Conservation (phyloP, 2,113 vertebrate genomes). For the Malurus melanocephalus region DNA sequence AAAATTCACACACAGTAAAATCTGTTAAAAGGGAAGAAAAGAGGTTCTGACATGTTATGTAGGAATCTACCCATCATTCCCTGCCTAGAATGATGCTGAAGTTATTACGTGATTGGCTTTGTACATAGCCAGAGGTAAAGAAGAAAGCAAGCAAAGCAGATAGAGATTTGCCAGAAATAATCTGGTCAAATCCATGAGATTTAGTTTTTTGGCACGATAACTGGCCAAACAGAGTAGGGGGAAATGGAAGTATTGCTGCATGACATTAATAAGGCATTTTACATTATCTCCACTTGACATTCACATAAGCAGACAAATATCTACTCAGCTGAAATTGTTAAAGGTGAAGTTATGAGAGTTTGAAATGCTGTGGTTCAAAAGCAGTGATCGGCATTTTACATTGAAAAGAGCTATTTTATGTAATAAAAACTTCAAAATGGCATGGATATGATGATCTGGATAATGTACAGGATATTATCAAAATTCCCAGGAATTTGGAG, state of each 20-base stretch:
- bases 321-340: not conserved
- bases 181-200: not conserved
- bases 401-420: not conserved
- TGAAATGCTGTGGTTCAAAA: not conserved
- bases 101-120: not conserved
- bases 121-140: not conserved
- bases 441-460: not conserved
- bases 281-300: not conserved
- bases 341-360: not conserved
- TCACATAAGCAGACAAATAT: not conserved
- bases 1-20: not conserved
- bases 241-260: not conserved
- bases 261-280: not conserved
- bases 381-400: not conserved
- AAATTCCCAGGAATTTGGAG: not conserved
- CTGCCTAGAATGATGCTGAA: not conserved
- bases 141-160: not conserved
- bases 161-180: constrained; percentile 3
- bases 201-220: not conserved
- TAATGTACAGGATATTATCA: not conserved
- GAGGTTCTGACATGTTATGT: not conserved
- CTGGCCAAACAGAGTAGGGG: not conserved
- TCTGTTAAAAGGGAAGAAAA: not conserved
- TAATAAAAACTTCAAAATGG: not conserved
- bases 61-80: not conserved